phyloP scores from a whole-genome alignment of 2,888 invertebrate species.

The Dione juno region DNA sequence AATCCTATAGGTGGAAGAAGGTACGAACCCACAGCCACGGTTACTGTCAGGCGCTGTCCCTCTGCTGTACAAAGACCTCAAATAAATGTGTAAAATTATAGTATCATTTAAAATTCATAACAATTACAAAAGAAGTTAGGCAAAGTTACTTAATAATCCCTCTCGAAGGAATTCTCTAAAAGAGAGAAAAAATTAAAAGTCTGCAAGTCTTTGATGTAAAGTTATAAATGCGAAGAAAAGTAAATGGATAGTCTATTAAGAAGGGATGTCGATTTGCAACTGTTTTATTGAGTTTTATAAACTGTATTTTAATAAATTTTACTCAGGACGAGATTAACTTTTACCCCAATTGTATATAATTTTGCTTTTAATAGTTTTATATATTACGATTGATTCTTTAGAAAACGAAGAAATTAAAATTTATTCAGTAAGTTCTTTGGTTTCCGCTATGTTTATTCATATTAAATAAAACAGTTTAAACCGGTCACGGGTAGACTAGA shows the following conservation, averaged over 20 bases:
- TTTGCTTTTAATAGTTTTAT: background rate
- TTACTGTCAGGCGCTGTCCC: too few relatives aligned
- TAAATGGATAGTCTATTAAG: slow-evolving; percentile 24
- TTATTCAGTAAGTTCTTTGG: too few relatives aligned
- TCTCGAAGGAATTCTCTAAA: slow-evolving; percentile 22
- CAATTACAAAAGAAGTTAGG: slow-evolving; percentile 13
- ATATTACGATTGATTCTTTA: background rate
- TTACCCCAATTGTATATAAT: background rate
- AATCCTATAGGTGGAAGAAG: too few relatives aligned
- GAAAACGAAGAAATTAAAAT: too few relatives aligned
- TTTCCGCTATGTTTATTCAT: too few relatives aligned
- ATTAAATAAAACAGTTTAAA: too few relatives aligned
- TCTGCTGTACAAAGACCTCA: too few relatives aligned
- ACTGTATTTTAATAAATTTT: slow-evolving; percentile 18
- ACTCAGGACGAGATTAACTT: background rate
- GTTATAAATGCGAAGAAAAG: slow-evolving; percentile 32
- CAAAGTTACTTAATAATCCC: slow-evolving; percentile 32
- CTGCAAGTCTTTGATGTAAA: slow-evolving; percentile 27
- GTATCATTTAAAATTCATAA: slow-evolving; percentile 5
- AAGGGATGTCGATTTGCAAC: slow-evolving; percentile 15
- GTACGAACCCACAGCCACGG: too few relatives aligned
- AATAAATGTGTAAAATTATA: background rate
- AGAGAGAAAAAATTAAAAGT: slow-evolving; percentile 21
- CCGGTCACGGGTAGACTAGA: too few relatives aligned
- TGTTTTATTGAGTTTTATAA: slow-evolving; percentile 18